A percentile compares a stretch with the other conserved stretches of the same genome.
Conservation (phyloP, 2,797 vertebrate species). For the Halcyon badia region DNA sequence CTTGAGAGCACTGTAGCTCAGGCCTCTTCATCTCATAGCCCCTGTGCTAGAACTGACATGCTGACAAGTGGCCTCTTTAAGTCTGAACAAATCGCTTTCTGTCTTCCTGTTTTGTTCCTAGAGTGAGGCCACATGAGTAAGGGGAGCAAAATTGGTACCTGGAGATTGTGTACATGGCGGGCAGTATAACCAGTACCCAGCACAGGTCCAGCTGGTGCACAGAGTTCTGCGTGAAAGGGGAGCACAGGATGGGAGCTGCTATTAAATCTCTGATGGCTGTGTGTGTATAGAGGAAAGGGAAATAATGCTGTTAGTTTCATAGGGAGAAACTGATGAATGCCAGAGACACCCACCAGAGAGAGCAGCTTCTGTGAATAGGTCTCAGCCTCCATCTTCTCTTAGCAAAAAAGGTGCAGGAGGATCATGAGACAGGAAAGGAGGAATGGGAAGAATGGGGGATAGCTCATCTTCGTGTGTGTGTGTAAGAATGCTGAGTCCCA, state of each 20-base stretch:
- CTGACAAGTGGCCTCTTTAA: background rate
- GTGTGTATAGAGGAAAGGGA: background rate
- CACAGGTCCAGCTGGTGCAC: rapidly evolving
- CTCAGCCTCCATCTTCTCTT: background rate
- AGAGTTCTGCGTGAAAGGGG: background rate
- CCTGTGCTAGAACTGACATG: background rate
- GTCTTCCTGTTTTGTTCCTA: background rate
- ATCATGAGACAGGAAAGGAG: background rate
- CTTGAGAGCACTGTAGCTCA: background rate
- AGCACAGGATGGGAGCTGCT: background rate
- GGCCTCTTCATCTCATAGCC: rapidly evolving
- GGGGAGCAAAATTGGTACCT: background rate
- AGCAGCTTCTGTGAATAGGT: background rate
- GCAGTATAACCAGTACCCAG: background rate
- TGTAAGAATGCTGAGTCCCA: background rate
- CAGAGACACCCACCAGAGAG: background rate
- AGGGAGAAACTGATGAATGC: background rate
- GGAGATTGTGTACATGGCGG: rapidly evolving
- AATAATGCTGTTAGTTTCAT: background rate
- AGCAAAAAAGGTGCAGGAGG: background rate
- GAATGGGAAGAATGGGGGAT: background rate
- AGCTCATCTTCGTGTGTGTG: background rate
- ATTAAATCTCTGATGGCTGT: background rate
- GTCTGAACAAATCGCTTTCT: background rate
- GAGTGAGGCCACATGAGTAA: background rate